A percentile compares a stretch with the other conserved stretches of the same genome.
phyloP scores from a whole-genome alignment of 2,888 invertebrate genomes.

The Congeria kusceri region DNA sequence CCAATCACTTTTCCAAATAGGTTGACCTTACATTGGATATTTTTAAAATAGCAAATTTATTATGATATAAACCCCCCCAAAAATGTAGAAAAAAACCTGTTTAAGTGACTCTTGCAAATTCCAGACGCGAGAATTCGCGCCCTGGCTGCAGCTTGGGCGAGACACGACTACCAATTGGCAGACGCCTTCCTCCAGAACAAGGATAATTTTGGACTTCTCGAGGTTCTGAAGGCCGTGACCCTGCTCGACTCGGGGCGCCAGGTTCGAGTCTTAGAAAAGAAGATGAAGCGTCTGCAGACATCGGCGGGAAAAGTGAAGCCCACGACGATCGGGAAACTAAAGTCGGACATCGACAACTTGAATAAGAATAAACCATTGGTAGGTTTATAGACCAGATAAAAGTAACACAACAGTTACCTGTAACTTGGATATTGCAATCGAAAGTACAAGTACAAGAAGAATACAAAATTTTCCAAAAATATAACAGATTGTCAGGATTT shows the following conservation, averaged over 20 bases:
- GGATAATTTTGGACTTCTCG: constrained; percentile 76
- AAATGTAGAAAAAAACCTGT: too few relatives aligned
- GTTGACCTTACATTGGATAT: too few relatives aligned
- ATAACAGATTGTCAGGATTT: too few relatives aligned
- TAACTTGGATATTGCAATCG: too few relatives aligned
- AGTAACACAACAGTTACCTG: too few relatives aligned
- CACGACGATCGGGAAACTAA: constrained; percentile 80
- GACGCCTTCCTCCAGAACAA: constrained; percentile 76
- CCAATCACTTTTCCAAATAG: too few relatives aligned
- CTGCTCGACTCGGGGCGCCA: constrained; percentile 81
- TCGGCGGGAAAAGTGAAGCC: constrained; percentile 76
- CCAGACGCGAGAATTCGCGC: constrained; percentile 81
- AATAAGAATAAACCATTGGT: constrained; percentile 78
- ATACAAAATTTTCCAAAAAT: too few relatives aligned
- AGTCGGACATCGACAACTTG: constrained; percentile 82
- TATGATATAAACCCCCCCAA: too few relatives aligned
- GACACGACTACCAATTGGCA: constrained; percentile 81
- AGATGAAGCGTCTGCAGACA: constrained; percentile 76
- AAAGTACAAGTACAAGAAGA: too few relatives aligned
- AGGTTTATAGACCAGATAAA: too few relatives aligned
- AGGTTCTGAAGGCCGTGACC: constrained; percentile 80
- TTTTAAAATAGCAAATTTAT: too few relatives aligned
- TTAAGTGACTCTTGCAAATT: too few relatives aligned
- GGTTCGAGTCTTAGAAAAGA: constrained; percentile 81
- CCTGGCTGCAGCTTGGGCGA: constrained; percentile 82